Evolutionary conservation across 2,888 invertebrate species (phyloP), one percentile per base, ranked within the genome.

Genomic region (Leptogaster cylindrica): DNA sequence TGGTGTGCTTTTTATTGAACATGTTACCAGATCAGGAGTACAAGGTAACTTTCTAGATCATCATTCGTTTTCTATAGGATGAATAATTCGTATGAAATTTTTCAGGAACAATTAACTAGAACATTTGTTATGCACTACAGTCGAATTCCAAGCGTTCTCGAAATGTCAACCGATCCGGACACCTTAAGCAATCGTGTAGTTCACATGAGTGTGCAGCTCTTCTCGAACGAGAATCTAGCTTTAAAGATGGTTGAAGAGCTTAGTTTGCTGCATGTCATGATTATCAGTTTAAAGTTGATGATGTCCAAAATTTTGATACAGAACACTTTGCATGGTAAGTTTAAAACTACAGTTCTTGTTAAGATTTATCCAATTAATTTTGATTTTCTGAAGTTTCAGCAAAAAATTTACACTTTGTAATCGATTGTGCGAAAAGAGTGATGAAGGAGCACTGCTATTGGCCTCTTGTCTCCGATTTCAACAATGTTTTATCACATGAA

Each of bases 391-490:
- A 74, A 89, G 89, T 91, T 81, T 86, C 88, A 2, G 85, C 85
- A 18, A 88, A 87, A 76, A 95, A 94, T 79, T 89, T 89, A 75
- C 96, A 96, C 80, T 89, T 87, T 75, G 95, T 97, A 18, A 96
- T 97, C 52, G 95, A 97, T 79, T 97, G 97, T 78, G 91, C 90
- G 10, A 86, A 90, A 72, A 86, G 91, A 68, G 92, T 96, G 18
- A 96, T 98, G 95, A 95, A 95, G 82, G 94, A 97, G 77, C 97
- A 98, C 79, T 96, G 96, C 82, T 97, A 97, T 80, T 98, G 97
- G 97, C 97, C 97, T 1, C 84, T 97, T 5, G 95, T 97, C 31
- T 96, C 95, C 0, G 97, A 98, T 82, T 88, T 98, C 73, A 97
- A 97, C 78, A 98, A 97, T 80, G 92, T 98, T 61, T 84, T 98